These are phyloP conservation scores for Polyodon spathula DNA, from an alignment of 2,113 vertebrate genomes.

Conservation along the genomic window DNA sequence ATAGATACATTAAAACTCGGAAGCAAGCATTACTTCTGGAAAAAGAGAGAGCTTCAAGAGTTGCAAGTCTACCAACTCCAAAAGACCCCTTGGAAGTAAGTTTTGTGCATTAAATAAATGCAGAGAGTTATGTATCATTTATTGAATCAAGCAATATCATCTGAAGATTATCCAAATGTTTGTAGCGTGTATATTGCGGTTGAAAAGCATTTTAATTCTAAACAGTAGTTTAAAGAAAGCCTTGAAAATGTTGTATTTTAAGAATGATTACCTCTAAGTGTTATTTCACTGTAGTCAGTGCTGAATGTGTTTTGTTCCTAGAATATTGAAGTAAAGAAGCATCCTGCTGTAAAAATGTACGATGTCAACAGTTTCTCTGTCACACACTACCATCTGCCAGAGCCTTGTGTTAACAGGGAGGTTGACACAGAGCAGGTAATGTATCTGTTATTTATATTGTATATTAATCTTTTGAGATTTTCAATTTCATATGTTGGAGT, in stretches of 20 bases:
- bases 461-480: background rate
- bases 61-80: conserved; percentile 69
- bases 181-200: background rate
- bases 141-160: background rate
- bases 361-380: conserved; percentile 56
- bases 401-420: conserved; percentile 61
- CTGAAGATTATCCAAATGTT: background rate
- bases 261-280: background rate
- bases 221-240: too few relatives aligned
- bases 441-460: background rate
- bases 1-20: conserved; percentile 63
- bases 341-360: conserved; percentile 41
- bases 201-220: background rate
- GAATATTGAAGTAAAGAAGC: conserved; percentile 54
- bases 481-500: too few relatives aligned
- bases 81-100: conserved; percentile 66
- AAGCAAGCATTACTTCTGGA: conserved; percentile 71
- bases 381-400: conserved; percentile 67
- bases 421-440: conserved; percentile 57
- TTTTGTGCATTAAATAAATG: background rate
- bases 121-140: too few relatives aligned
- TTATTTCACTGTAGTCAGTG: background rate
- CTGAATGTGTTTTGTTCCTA: conserved; percentile 27
- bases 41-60: conserved; percentile 70
- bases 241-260: background rate